A percentile compares a stretch with the other conserved stretches of the same genome.
phyloP scores from a whole-genome alignment of 2,888 invertebrate genomes.

The Xestia xanthographa region DNA sequence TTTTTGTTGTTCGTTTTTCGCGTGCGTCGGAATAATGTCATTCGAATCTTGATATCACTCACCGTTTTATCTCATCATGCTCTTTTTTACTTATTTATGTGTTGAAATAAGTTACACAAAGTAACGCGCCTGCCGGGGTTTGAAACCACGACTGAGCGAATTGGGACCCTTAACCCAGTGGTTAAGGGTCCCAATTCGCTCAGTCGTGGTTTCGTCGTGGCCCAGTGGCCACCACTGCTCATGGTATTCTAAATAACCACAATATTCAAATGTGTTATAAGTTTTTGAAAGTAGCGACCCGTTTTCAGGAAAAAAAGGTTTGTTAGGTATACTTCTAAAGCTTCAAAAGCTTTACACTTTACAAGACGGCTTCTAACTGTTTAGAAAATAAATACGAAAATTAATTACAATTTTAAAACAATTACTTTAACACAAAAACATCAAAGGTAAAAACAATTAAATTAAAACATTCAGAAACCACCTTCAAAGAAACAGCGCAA shows the following conservation, averaged over 20 bases:
- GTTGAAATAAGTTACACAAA: neutral
- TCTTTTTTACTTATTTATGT: neutral
- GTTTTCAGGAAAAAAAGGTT: neutral
- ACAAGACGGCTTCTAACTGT: neutral
- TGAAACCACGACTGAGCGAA: neutral
- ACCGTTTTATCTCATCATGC: neutral
- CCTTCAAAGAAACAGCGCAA: conserved; percentile 35
- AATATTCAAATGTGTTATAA: neutral
- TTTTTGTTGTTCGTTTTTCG: too few species aligned
- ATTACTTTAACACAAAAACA: conserved; percentile 15
- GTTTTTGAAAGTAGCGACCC: neutral
- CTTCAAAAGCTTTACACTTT: neutral
- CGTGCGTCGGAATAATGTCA: too few species aligned
- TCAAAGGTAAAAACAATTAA: conserved; percentile 41
- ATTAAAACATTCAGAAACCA: conserved; percentile 28
- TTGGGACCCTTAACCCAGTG: neutral
- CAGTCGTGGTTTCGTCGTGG: too few species aligned
- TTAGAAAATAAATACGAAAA: conserved; percentile 4
- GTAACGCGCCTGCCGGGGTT: neutral
- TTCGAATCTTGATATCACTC: too few species aligned
- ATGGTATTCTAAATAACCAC: neutral
- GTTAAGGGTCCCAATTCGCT: too few species aligned
- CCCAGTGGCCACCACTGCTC: neutral
- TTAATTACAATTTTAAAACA: conserved; percentile 12
- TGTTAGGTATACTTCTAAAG: neutral